These are phyloP conservation scores for Coptotermes formosanus DNA, from an alignment of 1,140 invertebrate species.

Conservation along the genomic window DNA sequence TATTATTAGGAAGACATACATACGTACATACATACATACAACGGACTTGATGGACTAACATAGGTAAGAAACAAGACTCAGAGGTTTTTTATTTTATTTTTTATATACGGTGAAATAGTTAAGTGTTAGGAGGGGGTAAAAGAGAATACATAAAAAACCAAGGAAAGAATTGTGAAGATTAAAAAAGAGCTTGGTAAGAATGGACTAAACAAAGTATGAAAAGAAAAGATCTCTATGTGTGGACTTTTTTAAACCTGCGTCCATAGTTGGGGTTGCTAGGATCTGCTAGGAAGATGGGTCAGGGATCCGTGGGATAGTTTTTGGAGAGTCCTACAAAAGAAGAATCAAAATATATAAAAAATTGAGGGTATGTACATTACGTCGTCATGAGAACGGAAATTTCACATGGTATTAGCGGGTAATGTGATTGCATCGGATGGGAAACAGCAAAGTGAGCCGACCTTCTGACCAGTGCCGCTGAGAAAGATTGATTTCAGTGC, in stretches of 20 bases:
- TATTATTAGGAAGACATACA: not conserved
- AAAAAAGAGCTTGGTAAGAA: not conserved
- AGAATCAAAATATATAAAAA: not conserved
- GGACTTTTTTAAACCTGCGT: not conserved
- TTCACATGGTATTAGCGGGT: not conserved
- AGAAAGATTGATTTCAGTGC: too few species aligned
- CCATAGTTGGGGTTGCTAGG: not conserved
- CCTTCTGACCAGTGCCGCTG: not conserved
- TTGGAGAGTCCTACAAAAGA: not conserved
- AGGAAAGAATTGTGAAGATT: constrained; percentile 19
- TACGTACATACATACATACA: not conserved
- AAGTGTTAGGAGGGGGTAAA: not conserved
- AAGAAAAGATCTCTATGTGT: not conserved
- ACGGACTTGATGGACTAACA: not conserved
- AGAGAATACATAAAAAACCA: not conserved
- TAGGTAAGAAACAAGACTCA: not conserved
- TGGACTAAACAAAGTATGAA: not conserved
- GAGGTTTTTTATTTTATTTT: not conserved
- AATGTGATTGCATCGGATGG: not conserved
- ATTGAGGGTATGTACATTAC: not conserved
- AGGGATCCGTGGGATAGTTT: not conserved
- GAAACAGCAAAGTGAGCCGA: not conserved
- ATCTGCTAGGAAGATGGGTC: not conserved
- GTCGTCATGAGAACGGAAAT: constrained; percentile 5
- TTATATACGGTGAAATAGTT: not conserved